Percentiles rank a stretch among this genome's conserved stretches.
These are phyloP conservation scores for Danio choprae DNA, from an alignment of 2,797 vertebrate species.

Conservation along the genomic window DNA sequence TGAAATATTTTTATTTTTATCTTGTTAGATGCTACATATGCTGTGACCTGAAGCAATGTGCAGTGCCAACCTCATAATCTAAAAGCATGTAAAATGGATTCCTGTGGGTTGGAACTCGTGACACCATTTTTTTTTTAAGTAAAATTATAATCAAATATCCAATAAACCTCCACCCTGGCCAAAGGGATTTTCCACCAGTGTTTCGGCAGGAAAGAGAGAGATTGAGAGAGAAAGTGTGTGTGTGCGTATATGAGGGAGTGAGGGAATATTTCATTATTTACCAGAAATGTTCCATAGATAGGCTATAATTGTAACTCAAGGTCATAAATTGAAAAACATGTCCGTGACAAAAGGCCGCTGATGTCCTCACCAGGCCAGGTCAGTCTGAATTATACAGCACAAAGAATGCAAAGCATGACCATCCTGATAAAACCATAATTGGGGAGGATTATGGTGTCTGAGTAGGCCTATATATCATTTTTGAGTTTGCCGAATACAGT, in stretches of 20 bases:
- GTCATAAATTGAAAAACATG: conserved; percentile 78
- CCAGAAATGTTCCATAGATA: conserved; percentile 57
- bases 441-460: conserved; percentile 67
- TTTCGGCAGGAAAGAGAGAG: conserved; percentile 37
- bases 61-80: conserved; percentile 4
- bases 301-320: conserved; percentile 77
- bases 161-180: conserved; percentile 53
- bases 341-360: conserved; percentile 75
- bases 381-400: conserved; percentile 80
- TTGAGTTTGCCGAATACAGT: conserved; percentile 32
- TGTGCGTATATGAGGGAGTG: conserved; percentile 38
- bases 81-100: conserved; percentile 8
- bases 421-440: conserved; percentile 54
- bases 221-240: conserved; percentile 39
- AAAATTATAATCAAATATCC: conserved; percentile 59
- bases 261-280: conserved; percentile 61
- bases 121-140: conserved; percentile 27
- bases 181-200: conserved; percentile 43
- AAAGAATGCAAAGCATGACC: conserved; percentile 71
- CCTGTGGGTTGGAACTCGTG: conserved; percentile 35
- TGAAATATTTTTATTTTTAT: conserved; percentile 4
- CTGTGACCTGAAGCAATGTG: conserved; percentile 24
- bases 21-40: neutral
- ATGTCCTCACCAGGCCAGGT: conserved; percentile 74
- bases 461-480: conserved; percentile 13